phyloP scores from a whole-genome alignment of 2,888 invertebrate genomes.

The Tiphia femorata region DNA sequence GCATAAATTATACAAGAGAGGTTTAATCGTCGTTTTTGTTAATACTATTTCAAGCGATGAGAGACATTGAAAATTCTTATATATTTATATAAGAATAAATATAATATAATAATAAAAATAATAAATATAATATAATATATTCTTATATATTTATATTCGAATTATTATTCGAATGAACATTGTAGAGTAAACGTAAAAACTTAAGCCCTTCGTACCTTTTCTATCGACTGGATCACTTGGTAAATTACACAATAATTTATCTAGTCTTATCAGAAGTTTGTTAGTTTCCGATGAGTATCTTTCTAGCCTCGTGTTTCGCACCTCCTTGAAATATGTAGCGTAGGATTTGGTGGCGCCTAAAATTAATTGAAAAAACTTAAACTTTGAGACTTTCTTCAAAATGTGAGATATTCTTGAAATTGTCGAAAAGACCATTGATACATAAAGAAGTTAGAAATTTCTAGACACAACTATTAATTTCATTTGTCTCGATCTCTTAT shows the following conservation, averaged over 20 bases:
- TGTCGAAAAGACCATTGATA: constrained; percentile 1
- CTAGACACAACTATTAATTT: too few species aligned
- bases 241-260: constrained; percentile 87
- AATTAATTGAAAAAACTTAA: constrained; percentile 16
- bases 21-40: too few species aligned
- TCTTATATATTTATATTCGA: not conserved
- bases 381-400: too few species aligned
- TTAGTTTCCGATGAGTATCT: constrained; percentile 95
- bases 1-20: not conserved
- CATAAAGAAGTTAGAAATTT: too few species aligned
- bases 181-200: not conserved
- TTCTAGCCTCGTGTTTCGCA: constrained; percentile 81
- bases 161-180: not conserved
- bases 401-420: too few species aligned
- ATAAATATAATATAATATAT: not conserved
- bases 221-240: constrained; percentile 80
- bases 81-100: not conserved
- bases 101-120: constrained; percentile 2
- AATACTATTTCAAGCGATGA: constrained; percentile 6
- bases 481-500: too few species aligned
- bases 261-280: constrained; percentile 92
- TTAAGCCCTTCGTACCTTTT: constrained; percentile 72
- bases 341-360: constrained; percentile 75
- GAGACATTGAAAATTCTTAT: not conserved
- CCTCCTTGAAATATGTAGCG: constrained; percentile 81